Conservation (phyloP, 2,888 invertebrate genomes). For the Elegia similella region DNA sequence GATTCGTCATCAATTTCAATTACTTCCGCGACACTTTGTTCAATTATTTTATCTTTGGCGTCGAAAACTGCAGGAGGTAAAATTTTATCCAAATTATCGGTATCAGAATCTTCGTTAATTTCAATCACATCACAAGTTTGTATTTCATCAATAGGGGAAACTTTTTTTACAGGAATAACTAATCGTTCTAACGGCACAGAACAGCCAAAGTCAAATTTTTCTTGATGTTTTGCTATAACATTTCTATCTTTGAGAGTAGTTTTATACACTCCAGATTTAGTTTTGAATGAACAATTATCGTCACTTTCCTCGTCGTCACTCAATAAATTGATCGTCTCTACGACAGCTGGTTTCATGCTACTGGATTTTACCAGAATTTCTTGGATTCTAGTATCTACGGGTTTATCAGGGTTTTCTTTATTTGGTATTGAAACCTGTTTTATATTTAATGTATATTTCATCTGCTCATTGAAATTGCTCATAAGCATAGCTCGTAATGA, state of each 20-base stretch:
- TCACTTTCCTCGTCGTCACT: conserved; percentile 65
- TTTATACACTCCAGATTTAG: conserved; percentile 57
- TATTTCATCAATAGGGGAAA: neutral
- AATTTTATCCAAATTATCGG: neutral
- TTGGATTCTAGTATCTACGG: conserved; percentile 37
- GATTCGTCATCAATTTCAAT: conserved; percentile 55
- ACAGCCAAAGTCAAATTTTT: conserved; percentile 50
- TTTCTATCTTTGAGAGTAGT: conserved; percentile 35
- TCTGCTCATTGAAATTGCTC: conserved; percentile 39
- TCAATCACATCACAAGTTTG: neutral
- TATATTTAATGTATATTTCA: conserved; percentile 53
- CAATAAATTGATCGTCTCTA: conserved; percentile 62
- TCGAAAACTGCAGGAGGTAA: neutral
- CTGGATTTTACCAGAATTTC: conserved; percentile 31
- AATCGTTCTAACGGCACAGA: conserved; percentile 41
- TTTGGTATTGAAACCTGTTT: conserved; percentile 41
- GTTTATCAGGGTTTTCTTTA: conserved; percentile 29
- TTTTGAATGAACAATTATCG: conserved; percentile 35
- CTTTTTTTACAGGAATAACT: conserved; percentile 21
- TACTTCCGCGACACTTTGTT: conserved; percentile 29
- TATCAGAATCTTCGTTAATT: conserved; percentile 1
- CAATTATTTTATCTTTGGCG: neutral
- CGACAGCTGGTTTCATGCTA: conserved; percentile 6
- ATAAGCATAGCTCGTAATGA: conserved; percentile 46
- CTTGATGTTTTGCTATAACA: conserved; percentile 48